Conservation (phyloP, 2,888 invertebrate genomes). For the Dromius quadrimaculatus region DNA sequence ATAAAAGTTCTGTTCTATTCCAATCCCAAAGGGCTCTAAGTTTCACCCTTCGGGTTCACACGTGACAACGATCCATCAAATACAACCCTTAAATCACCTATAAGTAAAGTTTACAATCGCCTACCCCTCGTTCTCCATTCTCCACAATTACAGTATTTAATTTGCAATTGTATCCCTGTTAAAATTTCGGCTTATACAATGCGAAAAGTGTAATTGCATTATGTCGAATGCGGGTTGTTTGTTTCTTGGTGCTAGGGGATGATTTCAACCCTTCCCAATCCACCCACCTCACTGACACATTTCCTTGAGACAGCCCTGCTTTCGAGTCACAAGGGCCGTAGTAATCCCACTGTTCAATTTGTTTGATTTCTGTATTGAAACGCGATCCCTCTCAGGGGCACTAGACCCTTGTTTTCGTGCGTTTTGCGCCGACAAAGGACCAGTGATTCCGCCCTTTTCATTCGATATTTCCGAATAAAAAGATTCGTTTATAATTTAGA, state of each 20-base stretch:
- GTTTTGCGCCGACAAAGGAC: slow-evolving; percentile 27
- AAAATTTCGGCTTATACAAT: slow-evolving; percentile 60
- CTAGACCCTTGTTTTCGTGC: slow-evolving; percentile 21
- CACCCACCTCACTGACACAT: slow-evolving; percentile 18
- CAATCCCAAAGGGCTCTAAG: slow-evolving; percentile 54
- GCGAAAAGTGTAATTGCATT: slow-evolving; percentile 57
- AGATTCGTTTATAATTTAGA: slow-evolving; percentile 37
- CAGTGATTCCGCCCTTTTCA: slow-evolving; percentile 11
- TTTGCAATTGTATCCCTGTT: slow-evolving; percentile 60
- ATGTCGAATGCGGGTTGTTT: slow-evolving; percentile 49
- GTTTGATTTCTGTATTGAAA: slow-evolving; percentile 35
- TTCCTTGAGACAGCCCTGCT: slow-evolving; percentile 23
- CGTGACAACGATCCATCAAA: slow-evolving; percentile 53
- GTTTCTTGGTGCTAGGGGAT: slow-evolving; percentile 9
- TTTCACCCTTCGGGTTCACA: slow-evolving; percentile 58
- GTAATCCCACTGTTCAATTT: slow-evolving; percentile 27
- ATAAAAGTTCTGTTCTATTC: slow-evolving; percentile 58
- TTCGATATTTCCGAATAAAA: slow-evolving; percentile 22
- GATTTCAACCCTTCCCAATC: not conserved
- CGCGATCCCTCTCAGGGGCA: slow-evolving; percentile 21
- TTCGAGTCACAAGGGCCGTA: not conserved
- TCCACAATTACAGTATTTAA: slow-evolving; percentile 61
- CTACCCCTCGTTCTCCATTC: slow-evolving; percentile 18
- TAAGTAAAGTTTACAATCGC: slow-evolving; percentile 3
- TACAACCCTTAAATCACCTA: not conserved